phyloP scores from a whole-genome alignment of 2,888 invertebrate genomes.

The Synanthedon myopaeformis region DNA sequence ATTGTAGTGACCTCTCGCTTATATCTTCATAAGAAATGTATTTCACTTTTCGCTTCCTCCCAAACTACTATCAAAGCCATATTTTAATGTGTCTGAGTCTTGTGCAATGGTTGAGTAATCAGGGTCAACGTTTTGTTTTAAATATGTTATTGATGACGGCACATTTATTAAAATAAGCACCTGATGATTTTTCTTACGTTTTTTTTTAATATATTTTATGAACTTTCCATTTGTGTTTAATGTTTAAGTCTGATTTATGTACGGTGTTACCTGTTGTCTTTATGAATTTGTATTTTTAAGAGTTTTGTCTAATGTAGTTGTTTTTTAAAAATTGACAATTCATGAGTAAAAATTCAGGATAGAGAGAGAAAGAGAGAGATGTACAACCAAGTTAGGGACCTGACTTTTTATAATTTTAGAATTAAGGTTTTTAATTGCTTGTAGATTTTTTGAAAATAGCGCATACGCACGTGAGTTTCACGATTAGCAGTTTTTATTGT shows the following conservation, averaged over 20 bases:
- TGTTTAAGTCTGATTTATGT: conserved; percentile 52
- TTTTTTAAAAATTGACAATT: conserved; percentile 4
- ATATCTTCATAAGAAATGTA: no score
- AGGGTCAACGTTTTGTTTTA: conserved; percentile 16
- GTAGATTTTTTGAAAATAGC: no score
- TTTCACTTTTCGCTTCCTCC: no score
- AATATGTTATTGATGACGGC: conserved; percentile 22
- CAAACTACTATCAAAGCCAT: no score
- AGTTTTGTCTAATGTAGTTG: conserved; percentile 10
- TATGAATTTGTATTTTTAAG: conserved; percentile 20
- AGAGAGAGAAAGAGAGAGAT: conserved; percentile 12
- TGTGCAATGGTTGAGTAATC: conserved; percentile 23
- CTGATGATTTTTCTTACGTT: conserved; percentile 16
- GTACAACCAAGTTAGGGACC: conserved; percentile 56
- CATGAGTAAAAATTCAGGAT: no score
- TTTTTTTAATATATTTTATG: conserved; percentile 1
- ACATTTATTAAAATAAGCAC: conserved; percentile 47
- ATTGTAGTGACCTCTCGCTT: no score
- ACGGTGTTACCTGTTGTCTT: conserved; percentile 45
- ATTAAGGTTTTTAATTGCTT: conserved; percentile 16
- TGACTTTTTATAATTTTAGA: conserved; percentile 37
- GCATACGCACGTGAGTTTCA: no score
- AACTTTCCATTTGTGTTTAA: conserved; percentile 44
- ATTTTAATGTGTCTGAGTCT: not conserved
- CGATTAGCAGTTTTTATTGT: no score